Evolutionary conservation across 2,888 invertebrate genomes (phyloP), one percentile per base, ranked within the genome.

Genomic region (Euspilapteryx auroguttella): DNA sequence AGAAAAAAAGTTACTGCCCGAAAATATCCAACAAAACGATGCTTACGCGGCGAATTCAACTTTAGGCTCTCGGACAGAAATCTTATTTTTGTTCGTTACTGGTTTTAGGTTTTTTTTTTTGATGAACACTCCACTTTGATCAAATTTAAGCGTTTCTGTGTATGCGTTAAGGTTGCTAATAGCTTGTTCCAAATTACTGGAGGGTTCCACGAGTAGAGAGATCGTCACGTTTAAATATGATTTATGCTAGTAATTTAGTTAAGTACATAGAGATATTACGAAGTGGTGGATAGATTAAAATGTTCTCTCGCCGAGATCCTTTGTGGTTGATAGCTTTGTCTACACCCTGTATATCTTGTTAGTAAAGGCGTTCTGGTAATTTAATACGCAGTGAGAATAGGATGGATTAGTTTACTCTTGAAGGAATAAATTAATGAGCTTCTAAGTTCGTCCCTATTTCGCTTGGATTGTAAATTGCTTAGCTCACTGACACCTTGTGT

Each of bases 161-260:
- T 11, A 17, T 3, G 28, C 4, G 12, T 37, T 51, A 53, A 35
- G 41, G 57, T 45, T 39, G 42, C 22, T 42, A 46, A 47, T 58
- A 37, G 47, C 33, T 34, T 45, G 28, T 35, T 34, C 17, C 28
- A 4, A 24, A 22, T 14, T 32, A 33, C 35, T 31, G 29, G 38
- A 38, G 48, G 45, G 41, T 36, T 25, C 3, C 12, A 21, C 33
- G 34, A 34, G 32, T 45, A 49, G 50, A 40, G 45, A 47, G 50
- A 45, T 69, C 66, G 57, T 68, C 66, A 68, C 69, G 65, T 69
- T 69, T 62, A 65, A 66, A 71, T 71, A 73, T 73, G 73, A 73
- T 71, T 71, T 73, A 73, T 73, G 66, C 65, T 59, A 66, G 73
- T 71, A 71, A 73, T 71, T 73, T 71, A 61, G 58, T 68, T 65